Base-by-base conservation (phyloP, 37 sponge, comb jelly and placozoan genomes). In the Ianthella basta region DNA sequence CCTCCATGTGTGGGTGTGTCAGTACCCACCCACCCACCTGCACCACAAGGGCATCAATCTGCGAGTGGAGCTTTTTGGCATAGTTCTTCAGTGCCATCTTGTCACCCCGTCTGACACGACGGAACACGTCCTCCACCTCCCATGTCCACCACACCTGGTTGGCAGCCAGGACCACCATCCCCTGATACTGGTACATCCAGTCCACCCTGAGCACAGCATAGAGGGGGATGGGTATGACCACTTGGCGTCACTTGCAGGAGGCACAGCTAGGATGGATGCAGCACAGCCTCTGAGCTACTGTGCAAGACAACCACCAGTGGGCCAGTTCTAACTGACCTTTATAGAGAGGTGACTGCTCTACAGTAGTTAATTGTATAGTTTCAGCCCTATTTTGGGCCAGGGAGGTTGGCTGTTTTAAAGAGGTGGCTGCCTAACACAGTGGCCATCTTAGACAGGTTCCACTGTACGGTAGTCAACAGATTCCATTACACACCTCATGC, bases 131-230 rank as follows among this genome's bases (percentile, higher is more conserved):
- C 81, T 99, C 99, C 60, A 99, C 99, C 81, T 99, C 99, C 99
- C 99, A 99, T 13, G 97, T 99, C 99, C 99, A 99, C 99, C 99
- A 99, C 40, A 99, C 95, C 87, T 99, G 99, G 80, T 99, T 99
- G 50, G 87, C 65, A 12, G 99, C 95, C 79, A 96, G 85, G 38
- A 99, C 82, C 61, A 99, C 94, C 99, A 99, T 99, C 14, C 99
- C 99, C 72, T 99, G 99, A 65, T 97, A 99, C 63, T 85, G 80
- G 72, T 92, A 87, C 94, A 97, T 97, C 99, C 99, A 99, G 50
- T 95, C 93, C 37, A 97, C 88, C 77, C 98, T 95, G 30, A 20
- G 1, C 23, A 77, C 32, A 72, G 54, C 25, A 20, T 39, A 64
- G 80, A 80, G n/a, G 36, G 30, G 70, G 54, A 44, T 61, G 55